phyloP scores from a whole-genome alignment of 2,797 vertebrate species.

The Pipistrellus pipistrellus region DNA sequence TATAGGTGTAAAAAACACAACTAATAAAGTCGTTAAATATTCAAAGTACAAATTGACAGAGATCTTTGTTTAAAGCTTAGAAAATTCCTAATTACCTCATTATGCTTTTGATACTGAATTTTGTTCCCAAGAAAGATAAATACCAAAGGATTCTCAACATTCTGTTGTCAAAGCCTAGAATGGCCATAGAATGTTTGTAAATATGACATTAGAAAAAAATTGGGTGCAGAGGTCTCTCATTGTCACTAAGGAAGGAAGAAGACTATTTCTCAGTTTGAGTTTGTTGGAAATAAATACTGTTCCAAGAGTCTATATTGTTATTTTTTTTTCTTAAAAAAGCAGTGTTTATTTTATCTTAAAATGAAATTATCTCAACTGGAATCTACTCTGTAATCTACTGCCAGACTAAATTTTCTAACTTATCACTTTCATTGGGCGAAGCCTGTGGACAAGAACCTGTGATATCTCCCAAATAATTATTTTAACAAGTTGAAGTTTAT shows the following conservation, averaged over 20 bases:
- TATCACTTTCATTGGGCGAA: not conserved
- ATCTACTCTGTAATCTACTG: not conserved
- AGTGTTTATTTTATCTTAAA: not conserved
- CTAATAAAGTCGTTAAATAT: not conserved
- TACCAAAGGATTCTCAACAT: not conserved
- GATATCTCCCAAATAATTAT: not conserved
- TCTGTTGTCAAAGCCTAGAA: not conserved
- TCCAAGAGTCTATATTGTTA: not conserved
- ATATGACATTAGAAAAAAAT: not conserved
- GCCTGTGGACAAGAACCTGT: not conserved
- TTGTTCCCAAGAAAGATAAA: constrained; percentile 48
- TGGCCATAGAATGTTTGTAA: not conserved
- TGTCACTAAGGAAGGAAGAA: not conserved
- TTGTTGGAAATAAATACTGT: not conserved
- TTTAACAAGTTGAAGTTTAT: not conserved
- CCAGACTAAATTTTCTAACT: not conserved
- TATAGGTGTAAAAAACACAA: not conserved
- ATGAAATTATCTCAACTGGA: not conserved
- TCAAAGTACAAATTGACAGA: not conserved
- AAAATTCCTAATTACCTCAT: not conserved
- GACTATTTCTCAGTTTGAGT: not conserved
- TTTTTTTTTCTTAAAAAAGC: not conserved
- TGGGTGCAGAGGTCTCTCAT: not conserved
- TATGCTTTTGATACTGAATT: not conserved
- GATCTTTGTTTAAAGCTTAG: not conserved